A percentile compares a stretch with the other conserved stretches of the same genome.
These are phyloP conservation scores for Dugesia japonica DNA, from an alignment of 2,888 invertebrate genomes.

Conservation along the genomic window DNA sequence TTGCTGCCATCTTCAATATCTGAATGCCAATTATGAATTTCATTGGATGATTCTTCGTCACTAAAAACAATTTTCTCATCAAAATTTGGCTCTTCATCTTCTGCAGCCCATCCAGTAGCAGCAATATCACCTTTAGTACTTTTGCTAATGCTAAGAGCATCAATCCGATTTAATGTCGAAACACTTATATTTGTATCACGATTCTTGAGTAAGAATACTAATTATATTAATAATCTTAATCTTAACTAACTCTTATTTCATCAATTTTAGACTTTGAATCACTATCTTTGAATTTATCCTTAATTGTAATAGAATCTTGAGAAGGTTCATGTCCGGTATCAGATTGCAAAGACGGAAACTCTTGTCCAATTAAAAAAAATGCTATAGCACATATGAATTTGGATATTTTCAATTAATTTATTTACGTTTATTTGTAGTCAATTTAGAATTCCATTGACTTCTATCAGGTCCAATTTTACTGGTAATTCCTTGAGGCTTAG, in stretches of 20 bases:
- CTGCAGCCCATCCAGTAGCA: slow-evolving; percentile 29
- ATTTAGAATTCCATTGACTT: slow-evolving; percentile 8
- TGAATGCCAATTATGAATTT: slow-evolving; percentile 11
- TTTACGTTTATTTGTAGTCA: neutral
- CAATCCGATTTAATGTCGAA: neutral
- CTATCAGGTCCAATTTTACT: neutral
- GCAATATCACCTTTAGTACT: slow-evolving; percentile 28
- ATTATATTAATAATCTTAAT: too few relatives aligned
- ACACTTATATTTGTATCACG: neutral
- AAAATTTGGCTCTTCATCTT: slow-evolving; percentile 32
- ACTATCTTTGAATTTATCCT: too few relatives aligned
- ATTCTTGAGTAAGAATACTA: neutral
- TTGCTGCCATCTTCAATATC: neutral
- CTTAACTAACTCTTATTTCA: too few relatives aligned
- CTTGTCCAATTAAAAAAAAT: too few relatives aligned
- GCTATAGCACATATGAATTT: too few relatives aligned
- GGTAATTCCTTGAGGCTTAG: neutral
- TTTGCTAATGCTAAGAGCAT: neutral
- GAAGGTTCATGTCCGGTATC: too few relatives aligned
- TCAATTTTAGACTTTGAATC: too few relatives aligned
- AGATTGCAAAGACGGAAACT: too few relatives aligned
- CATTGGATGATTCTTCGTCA: slow-evolving; percentile 2
- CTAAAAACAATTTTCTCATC: slow-evolving; percentile 3
- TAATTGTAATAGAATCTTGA: too few relatives aligned
- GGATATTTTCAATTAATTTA: too few relatives aligned